These are phyloP conservation scores for Aphodius sticticus DNA, from an alignment of 2,888 invertebrate genomes.

Conservation along the genomic window DNA sequence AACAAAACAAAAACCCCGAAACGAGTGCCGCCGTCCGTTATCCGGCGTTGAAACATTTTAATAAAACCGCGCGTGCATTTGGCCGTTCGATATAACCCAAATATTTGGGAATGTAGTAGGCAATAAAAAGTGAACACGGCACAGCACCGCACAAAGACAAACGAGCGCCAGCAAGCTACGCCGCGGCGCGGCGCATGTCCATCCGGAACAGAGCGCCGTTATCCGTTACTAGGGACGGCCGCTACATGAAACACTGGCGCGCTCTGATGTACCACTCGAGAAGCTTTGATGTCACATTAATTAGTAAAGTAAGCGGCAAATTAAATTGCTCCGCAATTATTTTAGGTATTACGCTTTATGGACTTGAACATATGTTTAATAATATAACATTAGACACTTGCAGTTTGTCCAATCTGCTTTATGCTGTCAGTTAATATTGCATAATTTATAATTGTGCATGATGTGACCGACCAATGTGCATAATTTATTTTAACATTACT, in stretches of 20 bases:
- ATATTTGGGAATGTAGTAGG: not conserved
- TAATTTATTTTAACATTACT: too few relatives aligned
- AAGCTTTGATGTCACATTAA: constrained; percentile 4
- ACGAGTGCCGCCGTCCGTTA: not conserved
- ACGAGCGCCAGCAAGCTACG: not conserved
- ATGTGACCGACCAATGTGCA: too few relatives aligned
- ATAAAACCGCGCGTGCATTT: constrained; percentile 4
- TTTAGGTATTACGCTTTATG: not conserved
- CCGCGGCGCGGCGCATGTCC: not conserved
- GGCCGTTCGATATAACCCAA: not conserved
- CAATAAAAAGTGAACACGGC: not conserved
- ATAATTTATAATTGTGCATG: too few relatives aligned
- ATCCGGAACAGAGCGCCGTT: not conserved
- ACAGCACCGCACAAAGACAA: not conserved
- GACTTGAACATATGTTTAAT: not conserved
- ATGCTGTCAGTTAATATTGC: too few relatives aligned
- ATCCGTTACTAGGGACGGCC: not conserved
- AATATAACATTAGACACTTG: not conserved
- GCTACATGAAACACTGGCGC: not conserved
- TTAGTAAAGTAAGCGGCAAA: not conserved
- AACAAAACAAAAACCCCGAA: not conserved
- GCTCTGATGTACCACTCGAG: not conserved
- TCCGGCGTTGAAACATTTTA: not conserved
- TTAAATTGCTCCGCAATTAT: not conserved
- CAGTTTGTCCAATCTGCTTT: too few relatives aligned